Evolutionary conservation across 2,797 vertebrate species (phyloP), one percentile per base, ranked within the genome.

Genomic region (Enteromius anoplus): DNA sequence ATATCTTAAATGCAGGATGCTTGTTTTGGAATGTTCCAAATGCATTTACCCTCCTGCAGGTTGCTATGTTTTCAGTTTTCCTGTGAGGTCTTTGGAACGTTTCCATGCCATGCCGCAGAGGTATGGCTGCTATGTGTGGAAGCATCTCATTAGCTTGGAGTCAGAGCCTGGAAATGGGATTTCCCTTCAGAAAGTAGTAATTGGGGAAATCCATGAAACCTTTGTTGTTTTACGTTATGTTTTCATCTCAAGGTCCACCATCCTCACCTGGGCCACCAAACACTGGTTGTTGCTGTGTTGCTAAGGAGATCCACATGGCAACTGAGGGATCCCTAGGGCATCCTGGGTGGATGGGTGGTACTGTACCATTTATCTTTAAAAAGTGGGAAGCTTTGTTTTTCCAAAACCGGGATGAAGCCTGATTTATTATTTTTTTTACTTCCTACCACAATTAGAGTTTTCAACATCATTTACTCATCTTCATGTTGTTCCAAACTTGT

Each of bases 171-270:
- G 75, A 85, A 78, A 76, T 84, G 85, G 86, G 85, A 85, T 85
- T 87, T 86, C 80, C 87, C 86, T 89, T 81, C 72, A 60, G 83
- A 87, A 88, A 89, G 85, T 80, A 84, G 85, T 86, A 87, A 88
- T 88, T 88, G 87, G 85, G 87, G 87, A 87, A 89, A 89, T 89
- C 88, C 88, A 84, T 78, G 32, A 72, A 85, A 85, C 53, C 68
- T 81, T 75, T 83, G 69, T 72, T 79, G 49, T 86, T 84, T 47
- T 64, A 65, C 8, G 15, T 68, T 82, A 34, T 76, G 49, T 83
- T 51, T 80, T 82, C 60, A 60, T 60, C 69, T 81, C 62, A 78
- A 55, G 62, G 75, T 72, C 53, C 69, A 66, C 66, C 26, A 34
- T 60, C 10, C 42, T 55, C 40, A 55, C 69, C 73, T 85, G 69